Percentiles rank a stretch among this genome's conserved stretches.
Evolutionary conservation across 2,113 vertebrate genomes (phyloP).

Genomic region (Actenoides hombroni): DNA sequence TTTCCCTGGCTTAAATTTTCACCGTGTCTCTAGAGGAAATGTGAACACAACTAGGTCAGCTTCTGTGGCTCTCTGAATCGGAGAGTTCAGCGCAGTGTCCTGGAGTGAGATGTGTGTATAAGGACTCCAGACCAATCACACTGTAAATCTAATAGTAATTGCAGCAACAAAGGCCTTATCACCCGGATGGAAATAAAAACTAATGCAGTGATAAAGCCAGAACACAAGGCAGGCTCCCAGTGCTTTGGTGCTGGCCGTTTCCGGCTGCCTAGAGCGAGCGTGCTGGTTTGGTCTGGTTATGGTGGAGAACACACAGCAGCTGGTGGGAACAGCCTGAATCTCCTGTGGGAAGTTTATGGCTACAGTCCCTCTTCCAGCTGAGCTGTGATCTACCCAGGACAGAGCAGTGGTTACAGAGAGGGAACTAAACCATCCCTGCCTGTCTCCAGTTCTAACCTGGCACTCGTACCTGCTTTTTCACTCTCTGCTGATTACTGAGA

Average conservation of each 20-base stretch:
- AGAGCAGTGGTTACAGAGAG: background rate
- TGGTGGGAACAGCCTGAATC: background rate
- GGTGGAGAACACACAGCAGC: background rate
- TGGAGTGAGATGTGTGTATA: background rate
- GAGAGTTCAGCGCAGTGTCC: background rate
- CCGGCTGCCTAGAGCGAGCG: background rate
- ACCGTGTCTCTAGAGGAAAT: background rate
- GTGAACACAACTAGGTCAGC: background rate
- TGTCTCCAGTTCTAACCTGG: background rate
- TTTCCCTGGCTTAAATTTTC: background rate
- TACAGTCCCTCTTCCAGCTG: background rate
- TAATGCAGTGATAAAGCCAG: background rate
- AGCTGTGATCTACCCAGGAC: background rate
- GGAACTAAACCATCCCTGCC: background rate
- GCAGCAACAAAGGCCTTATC: background rate
- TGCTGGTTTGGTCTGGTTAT: background rate
- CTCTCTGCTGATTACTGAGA: background rate
- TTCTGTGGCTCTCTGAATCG: background rate
- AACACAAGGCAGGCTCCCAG: background rate
- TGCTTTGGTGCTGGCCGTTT: background rate
- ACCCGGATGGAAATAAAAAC: background rate
- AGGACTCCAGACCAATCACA: background rate
- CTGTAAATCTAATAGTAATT: background rate
- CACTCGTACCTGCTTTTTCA: background rate
- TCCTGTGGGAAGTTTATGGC: background rate